A percentile compares a stretch with the other conserved stretches of the same genome.
Conservation (phyloP, 2,113 vertebrate genomes). For the Nettapus auritus region DNA sequence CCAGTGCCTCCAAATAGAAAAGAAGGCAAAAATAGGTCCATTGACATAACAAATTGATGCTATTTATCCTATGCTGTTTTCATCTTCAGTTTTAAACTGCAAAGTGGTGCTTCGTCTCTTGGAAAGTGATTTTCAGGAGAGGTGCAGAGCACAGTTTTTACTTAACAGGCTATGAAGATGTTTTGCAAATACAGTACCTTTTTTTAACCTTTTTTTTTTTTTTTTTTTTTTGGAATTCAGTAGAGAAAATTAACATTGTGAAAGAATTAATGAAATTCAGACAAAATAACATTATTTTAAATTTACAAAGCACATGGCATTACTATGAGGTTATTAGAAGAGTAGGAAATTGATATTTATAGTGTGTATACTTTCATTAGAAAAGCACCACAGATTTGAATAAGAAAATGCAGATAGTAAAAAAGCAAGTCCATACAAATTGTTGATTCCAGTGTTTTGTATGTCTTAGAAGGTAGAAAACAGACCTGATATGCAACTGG, state of each 20-base stretch:
- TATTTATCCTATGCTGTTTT: neutral
- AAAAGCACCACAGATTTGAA: neutral
- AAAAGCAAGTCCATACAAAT: neutral
- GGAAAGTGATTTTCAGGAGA: neutral
- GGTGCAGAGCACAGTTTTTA: neutral
- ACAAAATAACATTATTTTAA: neutral
- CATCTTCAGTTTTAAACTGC: neutral
- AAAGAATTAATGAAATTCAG: neutral
- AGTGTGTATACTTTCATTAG: neutral
- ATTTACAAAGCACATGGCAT: neutral
- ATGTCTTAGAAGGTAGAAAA: neutral
- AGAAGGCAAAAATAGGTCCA: neutral
- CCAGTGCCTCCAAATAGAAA: neutral
- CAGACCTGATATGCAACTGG: constrained; percentile 79
- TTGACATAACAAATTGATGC: neutral
- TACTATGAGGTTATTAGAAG: neutral
- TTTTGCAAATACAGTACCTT: neutral
- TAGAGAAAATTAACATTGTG: neutral
- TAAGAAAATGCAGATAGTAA: neutral
- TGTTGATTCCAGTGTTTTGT: neutral
- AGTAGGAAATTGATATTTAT: neutral
- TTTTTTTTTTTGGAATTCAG: neutral
- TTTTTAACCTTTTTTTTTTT: rapidly evolving
- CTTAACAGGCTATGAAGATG: neutral
- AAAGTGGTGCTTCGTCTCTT: neutral